phyloP scores from a whole-genome alignment of 2,888 invertebrate species.

The Drosophila fulvimacula region DNA sequence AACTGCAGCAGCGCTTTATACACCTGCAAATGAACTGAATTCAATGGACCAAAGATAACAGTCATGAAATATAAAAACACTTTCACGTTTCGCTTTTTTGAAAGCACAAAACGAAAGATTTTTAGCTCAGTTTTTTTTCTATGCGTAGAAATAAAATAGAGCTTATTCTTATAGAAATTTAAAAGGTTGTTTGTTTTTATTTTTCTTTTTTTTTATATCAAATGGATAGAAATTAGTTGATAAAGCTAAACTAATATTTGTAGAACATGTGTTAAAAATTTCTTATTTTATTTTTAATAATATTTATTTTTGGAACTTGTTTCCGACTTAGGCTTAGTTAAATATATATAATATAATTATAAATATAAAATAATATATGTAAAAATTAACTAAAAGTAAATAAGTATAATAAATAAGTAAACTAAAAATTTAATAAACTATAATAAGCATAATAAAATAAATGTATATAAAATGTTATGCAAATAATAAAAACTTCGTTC shows the following conservation, averaged over 20 bases:
- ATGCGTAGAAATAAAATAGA: background rate
- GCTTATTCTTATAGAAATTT: background rate
- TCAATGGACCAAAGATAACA: slow-evolving; percentile 25
- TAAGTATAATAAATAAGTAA: too few species aligned
- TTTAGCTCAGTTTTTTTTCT: background rate
- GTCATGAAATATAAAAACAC: slow-evolving; percentile 11
- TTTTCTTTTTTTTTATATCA: background rate
- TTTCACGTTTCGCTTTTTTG: slow-evolving; percentile 3
- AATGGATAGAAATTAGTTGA: background rate
- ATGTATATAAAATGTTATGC: background rate
- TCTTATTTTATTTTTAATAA: too few species aligned
- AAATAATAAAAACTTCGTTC: background rate
- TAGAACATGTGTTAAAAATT: background rate
- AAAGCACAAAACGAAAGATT: background rate
- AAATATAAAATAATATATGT: too few species aligned
- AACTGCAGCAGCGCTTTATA: slow-evolving; percentile 21
- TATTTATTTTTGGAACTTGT: too few species aligned
- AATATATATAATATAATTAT: too few species aligned
- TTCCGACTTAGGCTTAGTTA: too few species aligned
- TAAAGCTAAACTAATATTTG: background rate
- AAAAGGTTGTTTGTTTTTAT: background rate
- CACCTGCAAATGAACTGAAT: slow-evolving; percentile 26
- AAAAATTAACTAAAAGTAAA: too few species aligned
- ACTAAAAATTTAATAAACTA: background rate
- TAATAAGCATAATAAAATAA: too few species aligned